Evolutionary conservation across 2,113 vertebrate genomes (phyloP).

Genomic region (Callospermophilus lateralis): DNA sequence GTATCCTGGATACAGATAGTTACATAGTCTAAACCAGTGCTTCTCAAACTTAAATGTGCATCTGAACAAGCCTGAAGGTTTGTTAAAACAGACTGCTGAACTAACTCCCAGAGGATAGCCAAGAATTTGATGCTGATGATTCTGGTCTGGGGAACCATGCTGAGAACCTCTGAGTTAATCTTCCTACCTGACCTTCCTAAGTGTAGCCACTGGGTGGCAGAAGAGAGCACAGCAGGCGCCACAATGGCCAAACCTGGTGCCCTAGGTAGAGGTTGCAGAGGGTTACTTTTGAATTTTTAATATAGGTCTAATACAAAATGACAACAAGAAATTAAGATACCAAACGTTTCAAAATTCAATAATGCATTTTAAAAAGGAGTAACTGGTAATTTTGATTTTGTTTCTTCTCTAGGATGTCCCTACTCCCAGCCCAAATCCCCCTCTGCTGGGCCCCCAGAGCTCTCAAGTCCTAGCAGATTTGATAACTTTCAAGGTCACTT

Average conservation of each 20-base stretch:
- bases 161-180: neutral
- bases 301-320: no score
- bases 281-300: neutral
- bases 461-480: neutral
- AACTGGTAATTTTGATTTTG: neutral
- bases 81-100: neutral
- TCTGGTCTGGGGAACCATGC: rapidly evolving
- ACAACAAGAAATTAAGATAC: neutral
- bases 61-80: neutral
- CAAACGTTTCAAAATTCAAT: neutral
- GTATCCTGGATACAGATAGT: neutral
- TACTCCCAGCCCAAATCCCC: neutral
- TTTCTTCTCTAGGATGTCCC: neutral
- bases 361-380: neutral
- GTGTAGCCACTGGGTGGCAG: constrained; percentile 69
- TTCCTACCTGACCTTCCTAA: neutral
- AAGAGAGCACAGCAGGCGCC: neutral
- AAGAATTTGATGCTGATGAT: neutral
- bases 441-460: neutral
- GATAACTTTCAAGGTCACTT: neutral
- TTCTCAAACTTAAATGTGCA: neutral
- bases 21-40: neutral
- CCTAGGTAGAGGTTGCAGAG: rapidly evolving
- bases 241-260: neutral
- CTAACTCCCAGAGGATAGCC: neutral